These are phyloP conservation scores for Callopanchax toddi DNA, from an alignment of 2,113 vertebrate genomes.

Conservation along the genomic window DNA sequence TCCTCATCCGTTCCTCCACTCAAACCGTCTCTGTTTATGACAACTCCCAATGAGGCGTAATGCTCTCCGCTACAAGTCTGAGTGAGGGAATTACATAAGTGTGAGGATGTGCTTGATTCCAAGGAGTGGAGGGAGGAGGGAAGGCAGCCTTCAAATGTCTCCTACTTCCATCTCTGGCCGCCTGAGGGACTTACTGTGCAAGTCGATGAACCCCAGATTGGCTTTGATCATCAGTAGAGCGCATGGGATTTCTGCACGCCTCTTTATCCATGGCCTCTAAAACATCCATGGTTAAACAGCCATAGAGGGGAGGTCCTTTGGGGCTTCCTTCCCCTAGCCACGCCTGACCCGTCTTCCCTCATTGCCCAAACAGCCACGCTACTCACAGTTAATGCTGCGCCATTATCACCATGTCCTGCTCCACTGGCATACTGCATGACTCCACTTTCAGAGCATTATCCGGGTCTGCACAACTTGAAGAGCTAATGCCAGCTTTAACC, in stretches of 20 bases:
- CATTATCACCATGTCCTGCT: slow-evolving; percentile 22
- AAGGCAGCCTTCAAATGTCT: slow-evolving; percentile 66
- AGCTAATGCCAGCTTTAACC: slow-evolving; percentile 52
- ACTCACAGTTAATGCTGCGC: slow-evolving; percentile 21
- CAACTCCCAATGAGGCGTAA: slow-evolving; percentile 35
- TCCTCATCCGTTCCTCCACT: slow-evolving; percentile 9
- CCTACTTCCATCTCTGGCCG: slow-evolving; percentile 44
- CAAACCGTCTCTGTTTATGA: slow-evolving; percentile 36
- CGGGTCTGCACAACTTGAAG: slow-evolving; percentile 15
- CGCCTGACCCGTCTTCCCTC: slow-evolving; percentile 21
- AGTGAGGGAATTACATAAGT: slow-evolving; percentile 68
- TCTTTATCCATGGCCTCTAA: slow-evolving; percentile 43
- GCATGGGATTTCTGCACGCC: slow-evolving; percentile 42
- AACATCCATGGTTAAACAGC: slow-evolving; percentile 55
- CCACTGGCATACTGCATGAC: slow-evolving; percentile 27
- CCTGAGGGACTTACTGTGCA: slow-evolving; percentile 41
- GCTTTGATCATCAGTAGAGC: slow-evolving; percentile 70
- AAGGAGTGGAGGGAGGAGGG: slow-evolving; percentile 37
- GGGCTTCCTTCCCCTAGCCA: slow-evolving; percentile 29
- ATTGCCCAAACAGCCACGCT: slow-evolving; percentile 9
- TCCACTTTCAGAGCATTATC: slow-evolving; percentile 19
- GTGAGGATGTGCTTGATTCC: slow-evolving; percentile 48
- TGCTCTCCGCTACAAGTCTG: slow-evolving; percentile 56
- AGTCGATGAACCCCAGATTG: slow-evolving; percentile 60
- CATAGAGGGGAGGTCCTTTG: slow-evolving; percentile 30